These are phyloP conservation scores for Turnix velox DNA, from an alignment of 2,113 vertebrate species.

Conservation along the genomic window DNA sequence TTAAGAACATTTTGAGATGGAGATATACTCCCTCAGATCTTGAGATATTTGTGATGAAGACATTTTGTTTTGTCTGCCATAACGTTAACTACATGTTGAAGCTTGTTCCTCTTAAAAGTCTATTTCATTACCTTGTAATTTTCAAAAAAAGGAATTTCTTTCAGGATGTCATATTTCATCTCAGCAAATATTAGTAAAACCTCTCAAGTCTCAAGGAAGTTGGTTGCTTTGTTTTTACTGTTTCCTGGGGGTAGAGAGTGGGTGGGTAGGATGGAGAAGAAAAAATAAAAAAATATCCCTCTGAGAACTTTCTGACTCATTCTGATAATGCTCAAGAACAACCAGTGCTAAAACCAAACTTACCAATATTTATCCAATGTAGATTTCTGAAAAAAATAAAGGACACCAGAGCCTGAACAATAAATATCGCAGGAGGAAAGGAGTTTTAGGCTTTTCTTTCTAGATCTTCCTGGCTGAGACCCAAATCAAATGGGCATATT, in stretches of 20 bases:
- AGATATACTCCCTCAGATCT: neutral
- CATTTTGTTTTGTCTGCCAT: neutral
- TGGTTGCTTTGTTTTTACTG: neutral
- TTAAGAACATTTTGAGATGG: neutral
- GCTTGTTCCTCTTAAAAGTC: neutral
- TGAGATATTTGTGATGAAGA: neutral
- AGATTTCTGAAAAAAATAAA: neutral
- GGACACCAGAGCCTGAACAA: neutral
- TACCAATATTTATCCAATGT: neutral
- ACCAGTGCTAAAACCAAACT: neutral
- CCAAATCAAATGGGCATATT: neutral
- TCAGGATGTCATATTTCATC: conserved; percentile 2
- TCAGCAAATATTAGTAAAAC: neutral
- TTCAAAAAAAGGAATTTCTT: neutral
- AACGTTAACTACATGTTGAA: neutral
- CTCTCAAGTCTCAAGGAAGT: neutral
- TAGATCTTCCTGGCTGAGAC: neutral
- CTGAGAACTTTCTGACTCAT: neutral
- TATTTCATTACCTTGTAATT: neutral
- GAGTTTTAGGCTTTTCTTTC: neutral
- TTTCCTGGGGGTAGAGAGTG: neutral
- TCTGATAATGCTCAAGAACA: neutral
- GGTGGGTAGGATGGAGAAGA: neutral
- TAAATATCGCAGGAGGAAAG: neutral
- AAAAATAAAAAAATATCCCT: neutral